These are phyloP conservation scores for Eilema caniola DNA, from an alignment of 2,888 invertebrate genomes.

Conservation along the genomic window DNA sequence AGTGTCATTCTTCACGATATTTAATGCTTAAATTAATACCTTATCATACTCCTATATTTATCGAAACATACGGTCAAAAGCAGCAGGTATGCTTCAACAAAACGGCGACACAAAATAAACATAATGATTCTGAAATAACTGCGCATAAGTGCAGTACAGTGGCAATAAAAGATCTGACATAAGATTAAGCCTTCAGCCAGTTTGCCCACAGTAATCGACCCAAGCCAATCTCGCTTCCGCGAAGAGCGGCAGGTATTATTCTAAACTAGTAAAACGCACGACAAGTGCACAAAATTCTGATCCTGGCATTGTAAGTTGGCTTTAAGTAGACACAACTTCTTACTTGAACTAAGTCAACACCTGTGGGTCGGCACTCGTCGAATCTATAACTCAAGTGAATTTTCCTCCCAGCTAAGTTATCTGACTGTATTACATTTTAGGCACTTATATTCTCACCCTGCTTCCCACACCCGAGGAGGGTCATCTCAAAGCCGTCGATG, in stretches of 20 bases:
- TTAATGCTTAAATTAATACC: constrained; percentile 23
- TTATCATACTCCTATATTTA: neutral
- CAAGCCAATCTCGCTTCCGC: constrained; percentile 73
- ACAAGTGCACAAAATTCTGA: constrained; percentile 74
- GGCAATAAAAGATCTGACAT: constrained; percentile 75
- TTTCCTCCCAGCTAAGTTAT: too few relatives aligned
- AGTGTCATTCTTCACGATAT: constrained; percentile 46
- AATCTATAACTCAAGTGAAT: constrained; percentile 71
- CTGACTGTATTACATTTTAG: too few relatives aligned
- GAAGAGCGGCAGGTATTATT: constrained; percentile 67
- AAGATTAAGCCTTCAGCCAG: constrained; percentile 70
- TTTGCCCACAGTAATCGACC: constrained; percentile 71
- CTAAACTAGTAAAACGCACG: constrained; percentile 75
- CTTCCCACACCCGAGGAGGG: too few relatives aligned
- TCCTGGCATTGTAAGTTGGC: constrained; percentile 71
- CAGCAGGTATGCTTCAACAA: neutral
- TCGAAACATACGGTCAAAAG: constrained; percentile 2
- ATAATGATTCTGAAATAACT: constrained; percentile 55
- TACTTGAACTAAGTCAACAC: constrained; percentile 30
- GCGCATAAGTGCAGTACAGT: constrained; percentile 52
- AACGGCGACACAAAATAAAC: constrained; percentile 27
- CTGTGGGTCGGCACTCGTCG: constrained; percentile 54
- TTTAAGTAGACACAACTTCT: constrained; percentile 65
- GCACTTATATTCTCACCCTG: too few relatives aligned
- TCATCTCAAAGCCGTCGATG: too few relatives aligned